Conservation (phyloP, 2,797 vertebrate genomes). For the Bovichtus variegatus region DNA sequence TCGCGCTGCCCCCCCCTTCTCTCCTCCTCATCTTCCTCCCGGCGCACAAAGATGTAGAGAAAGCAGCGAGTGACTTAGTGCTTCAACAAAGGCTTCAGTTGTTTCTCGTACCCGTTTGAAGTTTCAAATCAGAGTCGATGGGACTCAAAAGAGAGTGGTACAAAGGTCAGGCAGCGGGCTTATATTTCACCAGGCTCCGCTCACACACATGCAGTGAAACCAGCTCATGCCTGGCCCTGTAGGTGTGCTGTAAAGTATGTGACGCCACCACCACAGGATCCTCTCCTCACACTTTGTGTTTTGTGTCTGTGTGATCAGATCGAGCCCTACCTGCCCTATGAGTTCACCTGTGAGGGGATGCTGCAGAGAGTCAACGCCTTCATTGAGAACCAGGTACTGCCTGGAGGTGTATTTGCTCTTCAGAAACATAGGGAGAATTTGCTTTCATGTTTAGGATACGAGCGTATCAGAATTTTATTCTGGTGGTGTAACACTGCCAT, state of each 20-base stretch:
- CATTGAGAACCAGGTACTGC: slow-evolving; percentile 94
- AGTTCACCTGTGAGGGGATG: slow-evolving; percentile 99
- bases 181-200: slow-evolving; percentile 28
- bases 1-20: slow-evolving; percentile 5
- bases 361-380: slow-evolving; percentile 97
- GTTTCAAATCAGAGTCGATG: slow-evolving; percentile 20
- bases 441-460: background rate
- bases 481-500: too few species aligned
- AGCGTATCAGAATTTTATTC: background rate
- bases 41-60: slow-evolving; percentile 14
- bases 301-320: slow-evolving; percentile 82
- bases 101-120: slow-evolving; percentile 50
- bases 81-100: slow-evolving; percentile 58
- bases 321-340: slow-evolving; percentile 97
- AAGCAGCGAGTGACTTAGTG: background rate
- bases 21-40: slow-evolving; percentile 10
- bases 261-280: background rate
- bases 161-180: slow-evolving; percentile 33
- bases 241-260: background rate
- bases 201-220: background rate
- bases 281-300: background rate
- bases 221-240: background rate
- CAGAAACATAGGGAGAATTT: background rate
- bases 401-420: background rate
- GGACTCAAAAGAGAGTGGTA: background rate